These are phyloP conservation scores for Malachius bipustulatus DNA, from an alignment of 2,888 invertebrate genomes.

Conservation along the genomic window DNA sequence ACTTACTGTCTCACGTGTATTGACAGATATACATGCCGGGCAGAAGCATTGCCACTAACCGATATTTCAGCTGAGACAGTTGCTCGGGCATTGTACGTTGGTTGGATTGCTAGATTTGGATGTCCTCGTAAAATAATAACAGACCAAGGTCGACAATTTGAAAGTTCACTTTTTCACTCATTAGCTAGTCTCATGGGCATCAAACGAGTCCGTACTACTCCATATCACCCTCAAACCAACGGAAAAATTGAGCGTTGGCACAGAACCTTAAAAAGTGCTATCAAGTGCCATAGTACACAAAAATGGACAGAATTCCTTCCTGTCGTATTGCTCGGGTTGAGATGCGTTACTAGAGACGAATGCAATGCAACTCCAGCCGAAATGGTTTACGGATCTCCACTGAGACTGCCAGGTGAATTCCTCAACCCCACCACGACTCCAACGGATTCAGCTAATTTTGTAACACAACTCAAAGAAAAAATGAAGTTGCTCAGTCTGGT, in stretches of 20 bases:
- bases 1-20: slow-evolving; percentile 18
- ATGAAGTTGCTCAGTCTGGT: neutral
- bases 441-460: neutral
- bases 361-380: slow-evolving; percentile 14
- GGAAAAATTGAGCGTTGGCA: too few species aligned
- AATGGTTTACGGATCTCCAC: slow-evolving; percentile 15
- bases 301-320: slow-evolving; percentile 21
- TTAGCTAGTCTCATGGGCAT: too few species aligned
- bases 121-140: slow-evolving; percentile 5
- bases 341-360: slow-evolving; percentile 21
- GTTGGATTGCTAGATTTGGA: slow-evolving; percentile 10
- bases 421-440: slow-evolving; percentile 6
- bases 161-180: too few species aligned
- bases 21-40: slow-evolving; percentile 18
- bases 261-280: slow-evolving; percentile 20
- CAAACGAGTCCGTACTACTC: too few species aligned
- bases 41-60: slow-evolving; percentile 8
- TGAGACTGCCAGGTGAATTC: slow-evolving; percentile 17
- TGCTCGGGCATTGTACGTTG: slow-evolving; percentile 8
- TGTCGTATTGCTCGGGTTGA: slow-evolving; percentile 21
- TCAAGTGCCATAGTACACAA: slow-evolving; percentile 17
- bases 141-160: slow-evolving; percentile 10
- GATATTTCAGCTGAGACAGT: slow-evolving; percentile 10
- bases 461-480: neutral
- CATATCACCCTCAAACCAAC: too few species aligned